Evolutionary conservation across 2,113 vertebrate genomes (phyloP).

Genomic region (Heterotilapia buettikoferi): DNA sequence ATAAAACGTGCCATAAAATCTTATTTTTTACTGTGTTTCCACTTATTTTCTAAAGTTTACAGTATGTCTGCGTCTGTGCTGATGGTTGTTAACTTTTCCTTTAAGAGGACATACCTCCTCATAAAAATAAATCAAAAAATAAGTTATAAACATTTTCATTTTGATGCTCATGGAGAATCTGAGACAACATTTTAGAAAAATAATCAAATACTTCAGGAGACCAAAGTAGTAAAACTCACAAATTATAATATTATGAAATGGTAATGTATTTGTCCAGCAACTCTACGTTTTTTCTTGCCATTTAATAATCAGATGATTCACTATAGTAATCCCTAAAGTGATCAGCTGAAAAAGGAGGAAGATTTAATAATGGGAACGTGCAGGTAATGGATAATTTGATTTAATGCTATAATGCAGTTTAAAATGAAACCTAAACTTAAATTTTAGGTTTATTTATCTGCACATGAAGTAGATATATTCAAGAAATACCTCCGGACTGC

Average conservation of each 20-base stretch:
- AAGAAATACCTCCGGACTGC: background rate
- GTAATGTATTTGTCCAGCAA: background rate
- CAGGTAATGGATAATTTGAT: background rate
- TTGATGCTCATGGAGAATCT: background rate
- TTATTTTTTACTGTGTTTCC: background rate
- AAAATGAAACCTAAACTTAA: background rate
- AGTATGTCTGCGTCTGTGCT: background rate
- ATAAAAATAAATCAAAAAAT: background rate
- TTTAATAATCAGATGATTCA: background rate
- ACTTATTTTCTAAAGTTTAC: background rate
- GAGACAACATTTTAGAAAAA: background rate
- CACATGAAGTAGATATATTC: background rate
- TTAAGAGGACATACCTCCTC: background rate
- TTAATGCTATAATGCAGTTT: background rate
- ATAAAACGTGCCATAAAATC: background rate
- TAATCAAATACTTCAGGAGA: background rate
- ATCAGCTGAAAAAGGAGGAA: background rate
- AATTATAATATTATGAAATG: background rate
- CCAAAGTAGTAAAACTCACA: background rate
- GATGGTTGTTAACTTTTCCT: background rate
- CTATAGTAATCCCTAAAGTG: background rate
- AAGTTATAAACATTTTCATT: background rate
- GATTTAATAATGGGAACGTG: background rate
- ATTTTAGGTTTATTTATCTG: slow-evolving; percentile 4
- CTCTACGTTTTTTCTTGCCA: background rate